Percentiles rank a stretch among this genome's conserved stretches.
Conservation (phyloP, 2,797 vertebrate species). For the Arnoldichthys spilopterus region DNA sequence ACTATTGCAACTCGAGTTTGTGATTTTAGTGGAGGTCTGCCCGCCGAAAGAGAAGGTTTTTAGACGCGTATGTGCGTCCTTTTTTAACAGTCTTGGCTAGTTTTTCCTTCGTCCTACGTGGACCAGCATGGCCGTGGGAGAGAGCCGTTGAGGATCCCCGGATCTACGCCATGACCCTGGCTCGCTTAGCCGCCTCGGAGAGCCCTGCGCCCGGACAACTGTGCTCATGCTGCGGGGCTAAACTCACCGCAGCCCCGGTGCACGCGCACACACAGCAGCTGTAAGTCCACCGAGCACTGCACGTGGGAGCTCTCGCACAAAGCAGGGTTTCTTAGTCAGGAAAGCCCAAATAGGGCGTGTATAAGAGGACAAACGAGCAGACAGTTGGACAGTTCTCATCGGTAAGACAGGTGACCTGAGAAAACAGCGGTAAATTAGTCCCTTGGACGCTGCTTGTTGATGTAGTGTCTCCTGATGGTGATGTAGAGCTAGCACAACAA, state of each 20-base stretch:
- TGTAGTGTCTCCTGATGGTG: too few relatives aligned
- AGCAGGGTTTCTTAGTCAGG: neutral
- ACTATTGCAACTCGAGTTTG: too few relatives aligned
- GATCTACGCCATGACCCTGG: slow-evolving; percentile 80
- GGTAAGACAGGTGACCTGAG: too few relatives aligned
- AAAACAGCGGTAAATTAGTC: too few relatives aligned
- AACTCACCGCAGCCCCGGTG: slow-evolving; percentile 83
- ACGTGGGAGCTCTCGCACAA: neutral
- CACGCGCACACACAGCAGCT: slow-evolving; percentile 73
- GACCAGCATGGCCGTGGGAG: slow-evolving; percentile 14
- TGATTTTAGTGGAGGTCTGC: too few relatives aligned
- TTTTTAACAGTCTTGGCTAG: neutral
- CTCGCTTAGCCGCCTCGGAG: slow-evolving; percentile 69
- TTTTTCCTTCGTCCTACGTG: neutral
- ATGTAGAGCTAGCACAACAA: neutral
- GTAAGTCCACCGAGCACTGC: slow-evolving; percentile 78
- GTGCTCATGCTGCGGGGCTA: slow-evolving; percentile 84
- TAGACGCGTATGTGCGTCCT: neutral
- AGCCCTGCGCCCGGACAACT: slow-evolving; percentile 72
- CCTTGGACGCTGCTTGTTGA: too few relatives aligned
- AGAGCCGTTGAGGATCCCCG: neutral
- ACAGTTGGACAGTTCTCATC: too few relatives aligned
- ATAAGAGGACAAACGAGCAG: too few relatives aligned
- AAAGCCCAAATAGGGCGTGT: neutral
- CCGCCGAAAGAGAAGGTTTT: neutral